Conservation (phyloP, 1,140 invertebrate genomes). For the Hypsibius dujardini region DNA sequence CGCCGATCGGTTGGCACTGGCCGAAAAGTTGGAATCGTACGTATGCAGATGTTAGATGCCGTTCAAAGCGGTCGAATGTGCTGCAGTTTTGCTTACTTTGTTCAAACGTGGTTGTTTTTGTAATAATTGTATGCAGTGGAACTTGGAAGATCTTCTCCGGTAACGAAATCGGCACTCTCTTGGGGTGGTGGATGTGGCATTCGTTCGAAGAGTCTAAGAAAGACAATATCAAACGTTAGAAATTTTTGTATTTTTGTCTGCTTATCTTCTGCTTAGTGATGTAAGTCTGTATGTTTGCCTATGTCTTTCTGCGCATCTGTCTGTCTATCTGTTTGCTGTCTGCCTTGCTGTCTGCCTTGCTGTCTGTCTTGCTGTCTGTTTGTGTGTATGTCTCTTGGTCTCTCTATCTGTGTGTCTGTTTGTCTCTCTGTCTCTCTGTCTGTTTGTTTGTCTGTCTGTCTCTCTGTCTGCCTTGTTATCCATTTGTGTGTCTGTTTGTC, state of each 20-base stretch:
- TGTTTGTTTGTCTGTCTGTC: too few species aligned
- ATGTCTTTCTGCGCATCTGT: too few species aligned
- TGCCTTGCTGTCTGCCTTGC: too few species aligned
- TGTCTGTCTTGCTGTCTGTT: too few species aligned
- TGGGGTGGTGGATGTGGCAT: slow-evolving; percentile 78
- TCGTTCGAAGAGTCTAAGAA: slow-evolving; percentile 39
- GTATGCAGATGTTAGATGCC: not conserved
- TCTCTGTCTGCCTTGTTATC: too few species aligned
- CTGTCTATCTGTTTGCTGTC: too few species aligned
- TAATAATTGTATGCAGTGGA: slow-evolving; percentile 37
- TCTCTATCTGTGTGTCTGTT: too few species aligned
- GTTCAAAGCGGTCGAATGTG: not conserved
- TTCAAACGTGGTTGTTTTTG: slow-evolving; percentile 18
- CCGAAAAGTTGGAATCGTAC: slow-evolving; percentile 41
- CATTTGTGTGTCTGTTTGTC: too few species aligned
- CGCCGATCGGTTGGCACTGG: slow-evolving; percentile 82
- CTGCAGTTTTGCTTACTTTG: slow-evolving; percentile 19
- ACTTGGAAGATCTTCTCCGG: slow-evolving; percentile 82
- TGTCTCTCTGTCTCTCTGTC: too few species aligned
- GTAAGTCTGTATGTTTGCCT: too few species aligned
- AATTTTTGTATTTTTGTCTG: not conserved
- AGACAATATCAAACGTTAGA: slow-evolving; percentile 28
- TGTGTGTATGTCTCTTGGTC: too few species aligned
- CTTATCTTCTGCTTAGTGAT: not conserved
- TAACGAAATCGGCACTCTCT: slow-evolving; percentile 82